Evolutionary conservation across 1,140 invertebrate genomes (phyloP), one percentile per base, ranked within the genome.

Genomic region (Drosophila funebris): DNA sequence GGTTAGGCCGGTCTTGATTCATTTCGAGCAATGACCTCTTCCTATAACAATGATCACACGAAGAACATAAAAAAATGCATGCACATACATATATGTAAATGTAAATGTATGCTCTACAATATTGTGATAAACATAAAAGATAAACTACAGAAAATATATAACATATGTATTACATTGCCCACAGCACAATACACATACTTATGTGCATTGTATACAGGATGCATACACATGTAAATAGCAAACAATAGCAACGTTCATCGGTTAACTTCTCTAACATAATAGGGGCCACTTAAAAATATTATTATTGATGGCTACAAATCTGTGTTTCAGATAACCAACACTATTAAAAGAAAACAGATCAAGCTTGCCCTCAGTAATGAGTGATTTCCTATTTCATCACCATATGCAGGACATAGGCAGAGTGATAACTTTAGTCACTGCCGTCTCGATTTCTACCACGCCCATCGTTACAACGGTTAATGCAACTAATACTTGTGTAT

Each of bases 401-500:
- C 3, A 36, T 11, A 5, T 36, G 33, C 33, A 36, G 33, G 33
- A 36, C n/a, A 13, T 13, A 36, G 13, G 4, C 4, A 13, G 33
- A 36, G 11, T 36, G 33, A 36, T 36, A 36, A 36, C 11, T 36
- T 4, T 4, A 36, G 33, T 36, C n/a, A 13, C 31, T 9, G 44
- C 18, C n/a, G 16, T 33, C 29, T 37, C 27, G 39, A 16, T 37
- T 62, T 62, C 13, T 16, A 62, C 58, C 44, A 62, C 58, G 58
- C 58, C 58, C 44, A 50, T 41, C 2, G n/a, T 24, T 24, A 44
- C 16, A 27, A 14, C 22, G 27, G n/a, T 48, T 29, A 27, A 14
- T 48, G 22, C 24, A 48, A 48, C 13, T 14, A 14, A 29, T 48
- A 46, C 22, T 14, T 27, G 9, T 11, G 41, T 14, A 36, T n/a